A percentile compares a stretch with the other conserved stretches of the same genome.
phyloP scores from a whole-genome alignment of 2,113 vertebrate species.

The Trematomus loennbergii region DNA sequence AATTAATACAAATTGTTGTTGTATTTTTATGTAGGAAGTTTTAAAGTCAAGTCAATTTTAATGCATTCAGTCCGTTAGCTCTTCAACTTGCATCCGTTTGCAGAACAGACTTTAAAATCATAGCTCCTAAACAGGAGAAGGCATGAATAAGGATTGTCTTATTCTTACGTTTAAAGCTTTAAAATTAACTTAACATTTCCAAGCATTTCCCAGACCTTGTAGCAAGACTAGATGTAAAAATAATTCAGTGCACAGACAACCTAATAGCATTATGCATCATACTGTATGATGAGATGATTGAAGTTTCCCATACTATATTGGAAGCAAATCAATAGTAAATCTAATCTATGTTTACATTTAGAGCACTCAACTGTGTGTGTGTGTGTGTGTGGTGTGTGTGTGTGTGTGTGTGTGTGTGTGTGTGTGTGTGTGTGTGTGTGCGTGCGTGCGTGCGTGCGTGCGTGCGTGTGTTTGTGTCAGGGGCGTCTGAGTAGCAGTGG shows the following conservation, averaged over 20 bases:
- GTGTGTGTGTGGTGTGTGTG: conserved; percentile 13
- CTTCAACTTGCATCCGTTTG: not conserved
- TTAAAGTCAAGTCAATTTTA: not conserved
- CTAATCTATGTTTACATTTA: conserved; percentile 40
- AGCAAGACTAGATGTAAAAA: conserved; percentile 8
- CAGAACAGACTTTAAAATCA: not conserved
- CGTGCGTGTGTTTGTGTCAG: not conserved
- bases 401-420: not conserved
- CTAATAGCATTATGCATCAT: conserved; percentile 14
- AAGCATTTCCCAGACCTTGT: not conserved
- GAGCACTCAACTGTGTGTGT: conserved; percentile 3
- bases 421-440: conserved; percentile 10
- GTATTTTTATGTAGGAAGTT: too few species aligned
- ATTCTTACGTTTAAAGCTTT: not conserved
- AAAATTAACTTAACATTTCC: not conserved
- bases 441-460: not conserved
- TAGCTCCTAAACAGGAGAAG: not conserved
- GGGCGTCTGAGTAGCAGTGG: conserved; percentile 22
- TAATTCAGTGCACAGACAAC: not conserved
- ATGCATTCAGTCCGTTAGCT: not conserved
- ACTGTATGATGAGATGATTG: conserved; percentile 9
- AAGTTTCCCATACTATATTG: conserved; percentile 4
- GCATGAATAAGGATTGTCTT: not conserved
- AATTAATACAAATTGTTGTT: not conserved
- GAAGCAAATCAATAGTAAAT: conserved; percentile 36